A percentile compares a stretch with the other conserved stretches of the same genome.
phyloP scores from a whole-genome alignment of 2,113 vertebrate genomes.

The Astur gentilis region DNA sequence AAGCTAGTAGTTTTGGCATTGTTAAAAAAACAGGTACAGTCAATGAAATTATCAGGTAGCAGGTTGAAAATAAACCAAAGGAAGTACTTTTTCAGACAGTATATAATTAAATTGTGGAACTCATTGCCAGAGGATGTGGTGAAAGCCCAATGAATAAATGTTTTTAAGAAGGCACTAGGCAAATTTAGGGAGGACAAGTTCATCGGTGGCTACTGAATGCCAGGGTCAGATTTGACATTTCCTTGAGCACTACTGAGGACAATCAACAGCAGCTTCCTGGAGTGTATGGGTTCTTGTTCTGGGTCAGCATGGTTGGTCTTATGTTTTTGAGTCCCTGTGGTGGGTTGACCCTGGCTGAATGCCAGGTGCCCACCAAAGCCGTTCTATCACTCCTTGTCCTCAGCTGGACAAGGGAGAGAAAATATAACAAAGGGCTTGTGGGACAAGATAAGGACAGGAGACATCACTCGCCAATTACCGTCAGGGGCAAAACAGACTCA shows the following conservation, averaged over 20 bases:
- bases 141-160: background rate
- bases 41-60: background rate
- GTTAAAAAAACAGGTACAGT: background rate
- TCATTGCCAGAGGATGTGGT: background rate
- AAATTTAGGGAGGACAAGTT: background rate
- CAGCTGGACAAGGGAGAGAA: too few relatives aligned
- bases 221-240: background rate
- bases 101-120: background rate
- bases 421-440: too few relatives aligned
- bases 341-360: too few relatives aligned
- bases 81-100: background rate
- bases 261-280: background rate
- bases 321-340: background rate
- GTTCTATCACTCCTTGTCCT: too few relatives aligned
- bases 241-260: fast-evolving
- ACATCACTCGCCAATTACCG: too few relatives aligned
- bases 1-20: background rate
- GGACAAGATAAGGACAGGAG: too few relatives aligned
- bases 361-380: too few relatives aligned
- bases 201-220: fast-evolving
- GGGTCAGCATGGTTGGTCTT: background rate
- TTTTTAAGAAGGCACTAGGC: background rate
- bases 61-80: background rate
- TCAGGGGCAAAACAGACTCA: too few relatives aligned
- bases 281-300: background rate